Evolutionary conservation across 2,113 vertebrate genomes (phyloP).

Genomic region (Ammodytes marinus): DNA sequence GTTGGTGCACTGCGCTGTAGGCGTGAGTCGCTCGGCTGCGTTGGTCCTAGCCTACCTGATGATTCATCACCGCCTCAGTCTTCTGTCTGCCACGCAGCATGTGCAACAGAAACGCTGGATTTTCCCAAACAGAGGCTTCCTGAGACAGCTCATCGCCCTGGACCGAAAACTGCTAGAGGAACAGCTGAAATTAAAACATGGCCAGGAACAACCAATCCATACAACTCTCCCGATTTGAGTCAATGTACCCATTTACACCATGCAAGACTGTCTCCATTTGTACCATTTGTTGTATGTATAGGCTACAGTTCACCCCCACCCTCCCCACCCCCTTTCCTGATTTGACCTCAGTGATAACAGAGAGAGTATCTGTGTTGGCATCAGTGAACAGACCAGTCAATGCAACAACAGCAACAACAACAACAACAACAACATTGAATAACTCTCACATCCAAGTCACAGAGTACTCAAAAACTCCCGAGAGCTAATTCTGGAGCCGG

Average conservation of each 20-base stretch:
- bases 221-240: neutral
- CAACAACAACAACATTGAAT: conserved; percentile 51
- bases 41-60: conserved; percentile 88
- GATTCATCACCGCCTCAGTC: conserved; percentile 82
- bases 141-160: conserved; percentile 74
- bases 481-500: conserved; percentile 73
- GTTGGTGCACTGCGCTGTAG: conserved; percentile 88
- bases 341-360: conserved; percentile 42
- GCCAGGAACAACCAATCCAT: neutral
- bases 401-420: conserved; percentile 33
- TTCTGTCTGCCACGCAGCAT: conserved; percentile 76
- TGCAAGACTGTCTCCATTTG: conserved; percentile 15
- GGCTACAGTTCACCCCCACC: conserved; percentile 15
- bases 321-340: conserved; percentile 7
- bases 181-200: conserved; percentile 25
- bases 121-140: conserved; percentile 91
- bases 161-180: conserved; percentile 56
- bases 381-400: conserved; percentile 56
- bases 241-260: conserved; percentile 11
- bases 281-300: conserved; percentile 18
- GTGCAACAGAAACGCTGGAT: conserved; percentile 82
- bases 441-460: conserved; percentile 41
- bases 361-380: conserved; percentile 17
- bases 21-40: conserved; percentile 87
- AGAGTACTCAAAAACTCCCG: conserved; percentile 47